Conservation (phyloP, 2,888 invertebrate genomes). For the Fragum whitleyi region DNA sequence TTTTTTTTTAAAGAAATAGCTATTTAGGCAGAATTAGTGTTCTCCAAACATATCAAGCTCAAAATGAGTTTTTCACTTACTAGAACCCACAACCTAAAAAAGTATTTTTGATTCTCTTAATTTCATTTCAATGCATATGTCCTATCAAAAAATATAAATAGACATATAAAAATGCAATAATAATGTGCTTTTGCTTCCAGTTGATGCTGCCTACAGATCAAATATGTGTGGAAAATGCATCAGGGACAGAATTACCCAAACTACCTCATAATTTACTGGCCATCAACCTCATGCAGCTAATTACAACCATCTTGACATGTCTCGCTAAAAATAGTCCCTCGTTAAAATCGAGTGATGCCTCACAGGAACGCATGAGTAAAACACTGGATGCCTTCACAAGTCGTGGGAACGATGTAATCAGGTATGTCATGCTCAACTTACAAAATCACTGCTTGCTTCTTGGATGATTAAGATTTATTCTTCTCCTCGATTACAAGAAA, state of each 20-base stretch:
- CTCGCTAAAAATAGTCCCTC: constrained; percentile 82
- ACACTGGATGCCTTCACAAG: constrained; percentile 79
- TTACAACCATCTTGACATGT: constrained; percentile 79
- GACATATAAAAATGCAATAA: no score
- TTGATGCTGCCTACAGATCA: constrained; percentile 68
- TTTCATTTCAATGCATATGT: no score
- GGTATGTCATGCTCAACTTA: constrained; percentile 79
- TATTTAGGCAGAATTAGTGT: no score
- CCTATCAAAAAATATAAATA: no score
- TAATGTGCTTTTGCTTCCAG: constrained; percentile 55
- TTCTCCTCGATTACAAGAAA: no score
- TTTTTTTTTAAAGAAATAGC: no score
- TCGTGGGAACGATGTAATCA: constrained; percentile 84
- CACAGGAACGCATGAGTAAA: constrained; percentile 80
- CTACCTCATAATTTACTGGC: constrained; percentile 85
- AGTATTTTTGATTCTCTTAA: no score
- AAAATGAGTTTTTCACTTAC: no score
- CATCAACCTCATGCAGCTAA: constrained; percentile 78
- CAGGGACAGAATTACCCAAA: constrained; percentile 12
- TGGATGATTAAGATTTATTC: not conserved
- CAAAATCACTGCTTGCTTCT: not conserved
- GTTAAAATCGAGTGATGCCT: constrained; percentile 79
- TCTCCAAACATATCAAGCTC: no score
- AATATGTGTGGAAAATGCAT: constrained; percentile 5
- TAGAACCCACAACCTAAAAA: no score